Evolutionary conservation across 2,888 invertebrate genomes (phyloP).

Genomic region (Amphipyra tragopoginis): DNA sequence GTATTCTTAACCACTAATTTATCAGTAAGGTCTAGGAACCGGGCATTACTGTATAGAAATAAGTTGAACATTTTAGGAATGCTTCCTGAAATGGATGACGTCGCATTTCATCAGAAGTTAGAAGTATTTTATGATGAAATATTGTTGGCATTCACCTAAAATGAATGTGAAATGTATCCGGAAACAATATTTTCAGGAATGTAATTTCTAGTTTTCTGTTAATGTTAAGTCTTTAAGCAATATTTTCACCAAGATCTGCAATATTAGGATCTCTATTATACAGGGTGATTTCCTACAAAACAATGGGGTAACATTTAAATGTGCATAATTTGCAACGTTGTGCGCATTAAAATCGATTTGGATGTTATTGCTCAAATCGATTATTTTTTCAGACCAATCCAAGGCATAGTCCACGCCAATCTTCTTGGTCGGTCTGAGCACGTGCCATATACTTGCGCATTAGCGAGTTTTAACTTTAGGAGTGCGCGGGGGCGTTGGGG

Average conservation of each 20-base stretch:
- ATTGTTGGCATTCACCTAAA: too few relatives aligned
- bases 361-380: background rate
- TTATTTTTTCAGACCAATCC: background rate
- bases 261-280: slow-evolving; percentile 10
- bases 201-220: background rate
- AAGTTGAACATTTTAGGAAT: too few relatives aligned
- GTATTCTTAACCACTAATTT: too few relatives aligned
- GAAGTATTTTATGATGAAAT: too few relatives aligned
- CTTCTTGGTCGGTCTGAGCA: slow-evolving; percentile 3
- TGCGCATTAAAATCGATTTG: background rate
- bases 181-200: background rate
- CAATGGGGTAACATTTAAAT: background rate
- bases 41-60: too few relatives aligned
- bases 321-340: too few relatives aligned
- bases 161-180: background rate
- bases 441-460: background rate
- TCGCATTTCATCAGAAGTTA: too few relatives aligned
- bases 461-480: background rate
- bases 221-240: background rate
- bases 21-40: too few relatives aligned
- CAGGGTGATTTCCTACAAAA: slow-evolving; percentile 16
- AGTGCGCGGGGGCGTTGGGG: background rate
- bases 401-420: background rate
- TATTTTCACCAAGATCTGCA: slow-evolving; percentile 2
- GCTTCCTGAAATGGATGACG: too few relatives aligned